Percentiles rank a stretch among this genome's conserved stretches.
These are phyloP conservation scores for Acrobasis consociella DNA, from an alignment of 2,888 invertebrate species.

Conservation along the genomic window DNA sequence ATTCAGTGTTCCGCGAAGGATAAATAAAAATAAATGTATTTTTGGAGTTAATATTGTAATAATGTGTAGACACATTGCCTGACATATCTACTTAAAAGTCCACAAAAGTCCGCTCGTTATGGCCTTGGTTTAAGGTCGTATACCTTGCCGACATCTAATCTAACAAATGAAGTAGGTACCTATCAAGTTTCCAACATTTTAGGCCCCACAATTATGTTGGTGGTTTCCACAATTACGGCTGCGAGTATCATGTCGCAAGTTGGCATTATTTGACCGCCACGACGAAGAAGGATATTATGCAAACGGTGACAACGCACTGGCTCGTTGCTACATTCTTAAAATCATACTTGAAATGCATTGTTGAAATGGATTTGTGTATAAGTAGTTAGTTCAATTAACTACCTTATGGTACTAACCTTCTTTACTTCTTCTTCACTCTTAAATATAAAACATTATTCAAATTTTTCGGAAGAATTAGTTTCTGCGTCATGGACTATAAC, in stretches of 20 bases:
- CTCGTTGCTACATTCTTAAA: constrained; percentile 9
- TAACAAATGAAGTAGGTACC: constrained; percentile 5
- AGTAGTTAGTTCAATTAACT: no score
- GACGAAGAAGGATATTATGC: constrained; percentile 29
- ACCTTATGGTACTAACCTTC: no score
- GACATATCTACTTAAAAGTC: no score
- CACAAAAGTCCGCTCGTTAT: neutral
- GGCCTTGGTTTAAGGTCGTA: neutral
- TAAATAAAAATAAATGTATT: no score
- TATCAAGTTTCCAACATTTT: neutral
- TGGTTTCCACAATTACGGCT: constrained; percentile 42
- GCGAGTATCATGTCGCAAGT: constrained; percentile 32
- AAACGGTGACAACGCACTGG: constrained; percentile 15
- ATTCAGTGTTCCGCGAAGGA: no score
- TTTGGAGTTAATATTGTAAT: no score
- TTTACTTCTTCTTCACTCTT: no score
- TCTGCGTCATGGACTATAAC: no score
- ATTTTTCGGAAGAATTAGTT: no score
- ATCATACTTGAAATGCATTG: neutral
- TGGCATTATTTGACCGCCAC: constrained; percentile 32
- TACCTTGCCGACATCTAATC: neutral
- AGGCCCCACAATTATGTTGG: constrained; percentile 27
- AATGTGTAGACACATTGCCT: no score
- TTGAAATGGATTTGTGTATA: neutral
- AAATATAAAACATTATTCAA: no score